These are phyloP conservation scores for Melinaea marsaeus DNA, from an alignment of 2,888 invertebrate genomes.

Conservation along the genomic window DNA sequence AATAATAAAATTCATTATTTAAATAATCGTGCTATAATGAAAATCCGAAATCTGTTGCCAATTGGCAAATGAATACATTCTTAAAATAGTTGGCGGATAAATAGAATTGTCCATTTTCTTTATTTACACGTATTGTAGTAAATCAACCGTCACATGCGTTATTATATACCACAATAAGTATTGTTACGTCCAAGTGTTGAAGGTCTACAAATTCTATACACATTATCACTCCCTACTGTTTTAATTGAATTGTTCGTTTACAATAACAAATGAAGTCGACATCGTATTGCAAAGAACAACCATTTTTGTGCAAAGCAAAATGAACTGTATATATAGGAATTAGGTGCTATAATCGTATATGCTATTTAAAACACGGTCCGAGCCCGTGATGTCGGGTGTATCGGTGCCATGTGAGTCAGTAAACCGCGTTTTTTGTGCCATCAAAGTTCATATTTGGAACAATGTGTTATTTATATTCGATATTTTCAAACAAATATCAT, in stretches of 20 bases:
- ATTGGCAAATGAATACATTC: too few relatives aligned
- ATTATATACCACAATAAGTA: background rate
- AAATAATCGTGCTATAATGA: too few relatives aligned
- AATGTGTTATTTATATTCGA: too few relatives aligned
- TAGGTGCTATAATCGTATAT: slow-evolving; percentile 21
- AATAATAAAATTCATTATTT: too few relatives aligned
- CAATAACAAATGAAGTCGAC: slow-evolving; percentile 37
- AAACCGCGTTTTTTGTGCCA: slow-evolving; percentile 12
- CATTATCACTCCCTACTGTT: slow-evolving; percentile 35
- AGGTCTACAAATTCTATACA: slow-evolving; percentile 14
- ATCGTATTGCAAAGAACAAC: slow-evolving; percentile 19
- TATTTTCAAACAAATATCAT: too few relatives aligned
- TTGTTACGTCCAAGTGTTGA: background rate
- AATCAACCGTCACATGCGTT: too few relatives aligned
- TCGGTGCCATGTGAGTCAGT: slow-evolving; percentile 6
- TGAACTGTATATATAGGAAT: slow-evolving; percentile 18
- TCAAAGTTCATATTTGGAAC: slow-evolving; percentile 14
- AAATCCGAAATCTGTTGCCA: too few relatives aligned
- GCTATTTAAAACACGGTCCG: slow-evolving; percentile 12
- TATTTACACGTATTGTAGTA: too few relatives aligned
- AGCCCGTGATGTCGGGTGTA: slow-evolving; percentile 19
- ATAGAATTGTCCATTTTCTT: too few relatives aligned
- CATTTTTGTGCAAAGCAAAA: slow-evolving; percentile 15
- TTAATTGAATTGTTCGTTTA: slow-evolving; percentile 47
- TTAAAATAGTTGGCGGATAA: too few relatives aligned